phyloP scores from a whole-genome alignment of 2,888 invertebrate genomes.

The Quadroppia sp. region DNA sequence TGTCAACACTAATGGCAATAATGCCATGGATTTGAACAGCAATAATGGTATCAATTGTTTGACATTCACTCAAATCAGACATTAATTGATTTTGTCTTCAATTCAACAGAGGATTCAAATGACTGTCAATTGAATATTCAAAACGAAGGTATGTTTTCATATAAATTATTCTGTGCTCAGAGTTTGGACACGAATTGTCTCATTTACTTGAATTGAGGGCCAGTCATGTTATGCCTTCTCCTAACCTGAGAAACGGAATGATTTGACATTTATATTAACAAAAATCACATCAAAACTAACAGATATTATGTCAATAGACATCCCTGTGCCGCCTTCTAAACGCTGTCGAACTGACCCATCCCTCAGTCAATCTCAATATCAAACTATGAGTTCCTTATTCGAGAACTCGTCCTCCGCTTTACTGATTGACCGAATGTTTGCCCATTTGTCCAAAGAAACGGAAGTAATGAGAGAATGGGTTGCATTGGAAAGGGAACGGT shows the following conservation, averaged over 20 bases:
- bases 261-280: too few species aligned
- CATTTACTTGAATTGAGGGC: too few species aligned
- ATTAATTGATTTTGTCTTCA: neutral
- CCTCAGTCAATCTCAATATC: slow-evolving; percentile 18
- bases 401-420: slow-evolving; percentile 42
- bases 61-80: neutral
- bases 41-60: slow-evolving; percentile 38
- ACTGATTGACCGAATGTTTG: slow-evolving; percentile 45
- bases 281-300: neutral
- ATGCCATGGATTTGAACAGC: neutral
- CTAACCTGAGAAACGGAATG: too few species aligned
- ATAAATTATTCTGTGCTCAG: neutral
- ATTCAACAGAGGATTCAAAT: slow-evolving; percentile 8
- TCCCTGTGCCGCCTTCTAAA: slow-evolving; percentile 31
- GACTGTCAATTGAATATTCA: slow-evolving; percentile 14
- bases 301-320: neutral
- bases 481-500: slow-evolving; percentile 42
- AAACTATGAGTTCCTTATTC: slow-evolving; percentile 18
- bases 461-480: slow-evolving; percentile 46
- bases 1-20: slow-evolving; percentile 31
- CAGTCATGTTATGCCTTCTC: too few species aligned
- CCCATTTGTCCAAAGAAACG: slow-evolving; percentile 43
- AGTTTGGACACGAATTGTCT: too few species aligned
- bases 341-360: slow-evolving; percentile 7
- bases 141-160: slow-evolving; percentile 30